phyloP scores from a whole-genome alignment of 2,797 vertebrate genomes.

The Darevskia mixta region DNA sequence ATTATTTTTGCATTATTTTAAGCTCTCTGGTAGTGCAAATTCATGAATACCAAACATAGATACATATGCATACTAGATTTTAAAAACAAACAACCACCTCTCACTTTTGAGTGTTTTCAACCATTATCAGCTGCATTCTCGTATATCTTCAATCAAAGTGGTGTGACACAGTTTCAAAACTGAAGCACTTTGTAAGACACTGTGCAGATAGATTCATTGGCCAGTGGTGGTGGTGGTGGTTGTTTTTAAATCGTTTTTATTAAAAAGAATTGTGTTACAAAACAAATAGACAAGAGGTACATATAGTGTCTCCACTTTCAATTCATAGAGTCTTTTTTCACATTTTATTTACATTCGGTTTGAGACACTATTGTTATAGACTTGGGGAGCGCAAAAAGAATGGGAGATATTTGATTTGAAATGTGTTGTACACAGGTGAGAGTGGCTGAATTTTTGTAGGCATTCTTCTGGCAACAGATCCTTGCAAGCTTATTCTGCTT shows the following conservation, averaged over 20 bases:
- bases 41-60: no score
- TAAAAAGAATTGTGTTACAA: no score
- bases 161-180: background rate
- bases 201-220: no score
- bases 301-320: no score
- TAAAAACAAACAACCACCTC: background rate
- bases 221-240: no score
- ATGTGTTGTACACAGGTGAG: conserved; percentile 14
- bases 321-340: no score
- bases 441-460: background rate
- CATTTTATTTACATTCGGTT: no score
- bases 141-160: background rate
- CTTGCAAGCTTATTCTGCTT: conserved; percentile 44
- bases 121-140: background rate
- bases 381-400: no score
- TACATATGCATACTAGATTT: no score
- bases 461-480: background rate
- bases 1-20: background rate
- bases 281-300: no score
- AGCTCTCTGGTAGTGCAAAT: background rate
- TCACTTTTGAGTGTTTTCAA: background rate
- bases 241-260: no score
- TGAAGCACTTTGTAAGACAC: conserved; percentile 31
- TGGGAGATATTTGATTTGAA: conserved; percentile 29
- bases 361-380: no score